phyloP scores from a whole-genome alignment of 2,888 invertebrate species.

The Erannis defoliaria region DNA sequence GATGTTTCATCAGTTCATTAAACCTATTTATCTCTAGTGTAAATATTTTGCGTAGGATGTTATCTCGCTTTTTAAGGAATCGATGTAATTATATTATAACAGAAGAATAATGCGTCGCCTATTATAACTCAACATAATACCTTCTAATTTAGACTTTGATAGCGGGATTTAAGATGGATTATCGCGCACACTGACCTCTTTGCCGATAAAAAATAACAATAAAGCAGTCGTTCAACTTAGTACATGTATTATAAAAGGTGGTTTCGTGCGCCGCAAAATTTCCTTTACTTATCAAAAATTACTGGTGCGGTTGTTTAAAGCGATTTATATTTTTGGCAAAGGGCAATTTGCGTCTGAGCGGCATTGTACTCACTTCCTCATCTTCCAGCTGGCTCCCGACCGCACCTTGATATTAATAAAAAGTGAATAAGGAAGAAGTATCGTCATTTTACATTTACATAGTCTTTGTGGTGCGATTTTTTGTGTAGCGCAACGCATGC shows the following conservation, averaged over 20 bases:
- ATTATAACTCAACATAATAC: constrained; percentile 45
- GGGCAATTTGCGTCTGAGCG: constrained; percentile 62
- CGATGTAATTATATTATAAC: constrained; percentile 59
- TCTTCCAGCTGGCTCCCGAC: constrained; percentile 73
- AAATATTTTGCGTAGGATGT: constrained; percentile 62
- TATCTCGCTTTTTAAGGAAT: constrained; percentile 57
- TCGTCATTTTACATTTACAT: constrained; percentile 73
- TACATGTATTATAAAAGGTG: constrained; percentile 61
- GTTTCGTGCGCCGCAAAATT: constrained; percentile 51
- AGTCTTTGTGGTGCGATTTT: constrained; percentile 69
- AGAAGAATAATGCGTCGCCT: constrained; percentile 50
- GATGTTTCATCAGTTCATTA: constrained; percentile 51
- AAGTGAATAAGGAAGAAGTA: constrained; percentile 66
- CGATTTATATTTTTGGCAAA: constrained; percentile 71
- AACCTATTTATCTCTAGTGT: constrained; percentile 59
- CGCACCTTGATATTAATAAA: constrained; percentile 76
- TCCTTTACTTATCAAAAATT: constrained; percentile 48
- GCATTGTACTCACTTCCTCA: constrained; percentile 75
- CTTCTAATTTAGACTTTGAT: constrained; percentile 58
- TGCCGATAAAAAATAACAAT: constrained; percentile 65
- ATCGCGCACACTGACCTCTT: constrained; percentile 56
- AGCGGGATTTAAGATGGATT: constrained; percentile 55
- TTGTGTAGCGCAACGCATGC: constrained; percentile 58
- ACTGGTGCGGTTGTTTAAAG: constrained; percentile 51
- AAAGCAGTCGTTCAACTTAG: constrained; percentile 71